Evolutionary conservation across 2,113 vertebrate genomes (phyloP).

Genomic region (Empidonax alnorum): DNA sequence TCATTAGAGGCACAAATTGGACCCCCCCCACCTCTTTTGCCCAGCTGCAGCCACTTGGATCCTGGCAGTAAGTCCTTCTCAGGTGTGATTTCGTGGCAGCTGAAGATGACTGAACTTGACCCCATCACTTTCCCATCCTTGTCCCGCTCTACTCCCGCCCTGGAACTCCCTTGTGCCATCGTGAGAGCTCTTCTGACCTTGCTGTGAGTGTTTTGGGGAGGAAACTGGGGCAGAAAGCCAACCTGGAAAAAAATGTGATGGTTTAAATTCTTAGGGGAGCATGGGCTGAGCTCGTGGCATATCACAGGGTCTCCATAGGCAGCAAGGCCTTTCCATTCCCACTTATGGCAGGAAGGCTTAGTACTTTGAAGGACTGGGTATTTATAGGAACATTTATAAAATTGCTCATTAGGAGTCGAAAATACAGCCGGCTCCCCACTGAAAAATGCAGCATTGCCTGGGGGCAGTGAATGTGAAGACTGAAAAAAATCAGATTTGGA

Average conservation of each 20-base stretch:
- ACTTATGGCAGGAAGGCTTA: not conserved
- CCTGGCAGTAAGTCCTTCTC: constrained; percentile 10
- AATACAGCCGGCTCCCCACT: not conserved
- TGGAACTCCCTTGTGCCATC: not conserved
- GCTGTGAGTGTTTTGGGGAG: not conserved
- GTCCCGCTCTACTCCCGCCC: not conserved
- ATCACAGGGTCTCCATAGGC: not conserved
- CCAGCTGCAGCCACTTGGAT: accelerated
- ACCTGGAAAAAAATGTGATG: not conserved
- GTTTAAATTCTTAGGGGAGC: not conserved
- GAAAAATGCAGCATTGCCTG: not conserved
- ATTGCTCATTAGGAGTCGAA: not conserved
- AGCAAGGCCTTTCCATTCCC: not conserved
- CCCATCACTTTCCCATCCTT: not conserved
- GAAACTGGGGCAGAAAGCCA: not conserved
- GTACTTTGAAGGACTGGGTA: not conserved
- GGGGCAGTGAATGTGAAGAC: not conserved
- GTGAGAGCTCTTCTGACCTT: not conserved
- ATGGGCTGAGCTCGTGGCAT: not conserved
- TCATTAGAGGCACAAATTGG: not conserved
- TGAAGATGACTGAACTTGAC: not conserved
- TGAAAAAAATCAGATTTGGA: not conserved
- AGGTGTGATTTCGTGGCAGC: constrained; percentile 26
- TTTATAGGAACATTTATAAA: not conserved
- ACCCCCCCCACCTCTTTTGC: not conserved